Evolutionary conservation across 2,113 vertebrate species (phyloP).

Genomic region (Ptilonorhynchus violaceus): DNA sequence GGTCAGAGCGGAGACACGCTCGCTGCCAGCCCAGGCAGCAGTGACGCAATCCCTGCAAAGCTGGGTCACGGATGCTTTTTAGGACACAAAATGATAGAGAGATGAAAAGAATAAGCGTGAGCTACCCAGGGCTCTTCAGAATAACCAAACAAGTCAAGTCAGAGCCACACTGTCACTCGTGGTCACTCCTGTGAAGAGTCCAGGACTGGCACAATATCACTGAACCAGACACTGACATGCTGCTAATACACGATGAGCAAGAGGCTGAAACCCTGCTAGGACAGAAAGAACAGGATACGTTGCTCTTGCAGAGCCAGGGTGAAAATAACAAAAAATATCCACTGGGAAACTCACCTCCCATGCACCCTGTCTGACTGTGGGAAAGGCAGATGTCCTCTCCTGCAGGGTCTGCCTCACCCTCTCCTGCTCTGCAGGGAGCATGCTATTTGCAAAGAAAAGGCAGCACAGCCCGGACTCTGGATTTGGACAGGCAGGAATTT

Average conservation of each 20-base stretch:
- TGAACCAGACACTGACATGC: background rate
- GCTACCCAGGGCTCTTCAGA: background rate
- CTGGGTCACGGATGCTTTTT: background rate
- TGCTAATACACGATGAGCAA: background rate
- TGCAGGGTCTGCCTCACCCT: background rate
- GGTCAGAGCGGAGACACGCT: background rate
- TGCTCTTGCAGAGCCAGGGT: background rate
- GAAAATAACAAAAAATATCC: background rate
- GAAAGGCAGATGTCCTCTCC: background rate
- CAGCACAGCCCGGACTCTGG: background rate
- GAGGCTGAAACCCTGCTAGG: background rate
- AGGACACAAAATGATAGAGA: background rate
- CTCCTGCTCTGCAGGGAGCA: background rate
- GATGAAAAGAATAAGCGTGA: background rate
- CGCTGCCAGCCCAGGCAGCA: background rate
- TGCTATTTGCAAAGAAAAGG: background rate
- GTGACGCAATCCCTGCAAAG: constrained; percentile 11
- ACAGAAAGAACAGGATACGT: background rate
- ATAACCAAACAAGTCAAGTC: background rate
- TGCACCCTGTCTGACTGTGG: background rate
- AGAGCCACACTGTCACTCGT: background rate
- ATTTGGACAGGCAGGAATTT: background rate
- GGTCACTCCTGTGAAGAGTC: background rate
- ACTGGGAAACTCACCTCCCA: background rate
- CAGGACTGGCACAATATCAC: background rate